A percentile compares a stretch with the other conserved stretches of the same genome.
These are phyloP conservation scores for Rhyacophila brunnea DNA, from an alignment of 1,140 invertebrate species.

Conservation along the genomic window DNA sequence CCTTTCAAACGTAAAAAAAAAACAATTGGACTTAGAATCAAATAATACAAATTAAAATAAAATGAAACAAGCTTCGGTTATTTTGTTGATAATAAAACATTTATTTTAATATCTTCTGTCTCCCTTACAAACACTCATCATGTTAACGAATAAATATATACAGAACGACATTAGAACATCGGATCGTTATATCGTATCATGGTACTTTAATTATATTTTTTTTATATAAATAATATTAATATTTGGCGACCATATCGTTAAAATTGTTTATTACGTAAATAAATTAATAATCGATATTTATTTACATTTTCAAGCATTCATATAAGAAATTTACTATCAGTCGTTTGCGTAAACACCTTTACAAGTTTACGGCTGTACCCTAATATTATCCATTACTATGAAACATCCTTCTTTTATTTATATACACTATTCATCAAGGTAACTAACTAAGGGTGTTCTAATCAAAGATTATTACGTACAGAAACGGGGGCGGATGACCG, in stretches of 20 bases:
- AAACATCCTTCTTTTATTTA: slow-evolving; percentile 26
- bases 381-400: slow-evolving; percentile 33
- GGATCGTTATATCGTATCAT: slow-evolving; percentile 28
- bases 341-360: slow-evolving; percentile 33
- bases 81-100: slow-evolving; percentile 37
- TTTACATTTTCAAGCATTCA: slow-evolving; percentile 35
- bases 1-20: no score
- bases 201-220: slow-evolving; percentile 32
- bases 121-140: slow-evolving; percentile 34
- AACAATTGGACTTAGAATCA: not conserved
- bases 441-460: slow-evolving; percentile 33
- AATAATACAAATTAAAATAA: slow-evolving; percentile 16
- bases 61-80: slow-evolving; percentile 25
- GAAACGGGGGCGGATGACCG: slow-evolving; percentile 18
- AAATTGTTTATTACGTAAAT: slow-evolving; percentile 35
- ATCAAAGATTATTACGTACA: slow-evolving; percentile 35
- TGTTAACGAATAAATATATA: slow-evolving; percentile 35
- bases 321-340: slow-evolving; percentile 37
- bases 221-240: slow-evolving; percentile 36
- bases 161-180: slow-evolving; percentile 34
- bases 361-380: slow-evolving; percentile 33
- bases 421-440: slow-evolving; percentile 34
- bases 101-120: slow-evolving; percentile 33
- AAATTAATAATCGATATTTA: slow-evolving; percentile 33
- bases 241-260: slow-evolving; percentile 36